Conservation (phyloP, 2,797 vertebrate genomes). For the Eulemur albifrons region DNA sequence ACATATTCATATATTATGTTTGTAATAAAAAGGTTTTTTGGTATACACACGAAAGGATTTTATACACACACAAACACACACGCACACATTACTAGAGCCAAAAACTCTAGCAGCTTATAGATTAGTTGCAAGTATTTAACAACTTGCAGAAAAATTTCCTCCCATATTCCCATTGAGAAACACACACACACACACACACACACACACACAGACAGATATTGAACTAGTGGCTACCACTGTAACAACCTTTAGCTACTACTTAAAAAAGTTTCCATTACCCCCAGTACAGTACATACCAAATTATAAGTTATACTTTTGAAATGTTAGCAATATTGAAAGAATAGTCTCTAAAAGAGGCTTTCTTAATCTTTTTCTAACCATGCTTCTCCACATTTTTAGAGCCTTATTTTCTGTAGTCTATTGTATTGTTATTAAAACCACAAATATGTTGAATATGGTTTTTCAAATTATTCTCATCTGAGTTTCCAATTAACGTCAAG, state of each 20-base stretch:
- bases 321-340: not conserved
- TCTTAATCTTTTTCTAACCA: not conserved
- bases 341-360: not conserved
- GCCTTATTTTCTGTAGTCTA: not conserved
- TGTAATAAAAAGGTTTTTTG: not conserved
- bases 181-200: not conserved
- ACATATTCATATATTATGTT: not conserved
- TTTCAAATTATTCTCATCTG: not conserved
- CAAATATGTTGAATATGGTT: not conserved
- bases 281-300: not conserved
- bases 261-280: not conserved
- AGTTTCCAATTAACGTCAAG: not conserved
- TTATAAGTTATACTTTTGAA: not conserved
- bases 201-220: not conserved
- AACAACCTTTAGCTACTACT: not conserved
- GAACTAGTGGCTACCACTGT: not conserved
- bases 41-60: not conserved
- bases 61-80: not conserved
- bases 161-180: not conserved
- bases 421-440: not conserved
- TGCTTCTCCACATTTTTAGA: not conserved
- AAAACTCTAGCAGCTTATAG: not conserved
- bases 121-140: not conserved
- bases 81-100: not conserved
- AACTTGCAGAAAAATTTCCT: not conserved